phyloP scores from a whole-genome alignment of 2,888 invertebrate genomes.

The Cephonodes hylas region DNA sequence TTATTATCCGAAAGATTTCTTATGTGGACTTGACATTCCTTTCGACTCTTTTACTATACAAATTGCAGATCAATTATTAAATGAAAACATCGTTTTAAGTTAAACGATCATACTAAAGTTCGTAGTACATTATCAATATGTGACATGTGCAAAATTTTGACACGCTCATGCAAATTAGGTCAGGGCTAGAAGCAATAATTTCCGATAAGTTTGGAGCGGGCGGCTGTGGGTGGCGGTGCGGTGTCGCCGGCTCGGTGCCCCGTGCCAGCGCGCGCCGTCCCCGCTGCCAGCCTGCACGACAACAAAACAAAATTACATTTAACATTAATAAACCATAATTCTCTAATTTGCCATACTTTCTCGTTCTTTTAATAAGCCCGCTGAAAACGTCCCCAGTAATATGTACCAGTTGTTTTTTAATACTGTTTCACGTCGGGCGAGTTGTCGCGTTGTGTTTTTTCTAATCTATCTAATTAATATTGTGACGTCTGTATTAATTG shows the following conservation, averaged over 20 bases:
- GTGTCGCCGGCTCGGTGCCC: conserved; percentile 33
- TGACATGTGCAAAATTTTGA: not conserved
- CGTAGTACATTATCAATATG: no score
- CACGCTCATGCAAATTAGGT: not conserved
- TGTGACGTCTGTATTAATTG: conserved; percentile 33
- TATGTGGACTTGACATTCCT: no score
- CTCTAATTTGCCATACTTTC: conserved; percentile 78
- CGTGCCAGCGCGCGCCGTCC: conserved; percentile 50
- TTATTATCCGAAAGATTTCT: no score
- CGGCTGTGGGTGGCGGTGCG: conserved; percentile 25
- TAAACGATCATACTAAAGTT: no score
- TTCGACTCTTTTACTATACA: no score
- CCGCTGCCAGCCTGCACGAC: conserved; percentile 46
- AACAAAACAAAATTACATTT: conserved; percentile 73
- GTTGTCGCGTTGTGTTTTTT: conserved; percentile 46
- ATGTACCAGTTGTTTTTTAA: conserved; percentile 78
- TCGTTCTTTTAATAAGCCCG: conserved; percentile 76
- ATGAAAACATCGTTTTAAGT: no score
- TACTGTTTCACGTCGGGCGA: conserved; percentile 66
- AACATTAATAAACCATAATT: conserved; percentile 78
- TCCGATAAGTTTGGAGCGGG: not conserved
- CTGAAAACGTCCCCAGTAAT: conserved; percentile 66
- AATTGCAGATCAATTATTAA: no score
- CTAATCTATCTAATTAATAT: conserved; percentile 35
- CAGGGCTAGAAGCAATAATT: not conserved